phyloP scores from a whole-genome alignment of 1,140 invertebrate species.

The Neodiprion lecontei region DNA sequence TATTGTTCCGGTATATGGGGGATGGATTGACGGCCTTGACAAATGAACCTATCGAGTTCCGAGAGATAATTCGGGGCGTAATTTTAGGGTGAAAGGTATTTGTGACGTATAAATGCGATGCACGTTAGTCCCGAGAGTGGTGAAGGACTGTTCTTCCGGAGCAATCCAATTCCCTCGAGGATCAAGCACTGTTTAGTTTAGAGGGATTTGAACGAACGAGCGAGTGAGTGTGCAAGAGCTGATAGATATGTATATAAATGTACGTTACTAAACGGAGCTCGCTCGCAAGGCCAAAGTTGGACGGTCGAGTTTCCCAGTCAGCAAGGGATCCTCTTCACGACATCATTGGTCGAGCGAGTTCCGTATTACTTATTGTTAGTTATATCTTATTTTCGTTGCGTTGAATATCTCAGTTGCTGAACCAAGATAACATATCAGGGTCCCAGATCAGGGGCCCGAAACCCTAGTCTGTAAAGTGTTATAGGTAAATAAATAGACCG shows the following conservation, averaged over 20 bases:
- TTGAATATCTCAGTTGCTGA: constrained; percentile 52
- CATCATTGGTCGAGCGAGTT: constrained; percentile 8
- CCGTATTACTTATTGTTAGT: constrained; percentile 25
- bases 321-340: constrained; percentile 41
- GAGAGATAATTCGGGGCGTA: background rate
- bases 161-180: background rate
- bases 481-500: constrained; percentile 14
- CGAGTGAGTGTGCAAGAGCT: background rate
- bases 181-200: background rate
- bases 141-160: background rate
- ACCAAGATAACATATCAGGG: constrained; percentile 60
- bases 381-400: constrained; percentile 43
- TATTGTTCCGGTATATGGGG: too few species aligned
- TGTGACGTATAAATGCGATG: background rate
- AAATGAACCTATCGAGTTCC: background rate
- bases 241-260: constrained; percentile 3
- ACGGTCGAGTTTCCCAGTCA: constrained; percentile 39
- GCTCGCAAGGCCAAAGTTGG: background rate
- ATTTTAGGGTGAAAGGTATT: background rate
- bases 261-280: background rate
- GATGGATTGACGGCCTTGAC: too few species aligned
- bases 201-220: background rate
- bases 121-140: background rate
- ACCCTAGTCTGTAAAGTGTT: constrained; percentile 46
- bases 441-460: constrained; percentile 40